Conservation (phyloP, 2,888 invertebrate species). For the Helicoverpa assulta region DNA sequence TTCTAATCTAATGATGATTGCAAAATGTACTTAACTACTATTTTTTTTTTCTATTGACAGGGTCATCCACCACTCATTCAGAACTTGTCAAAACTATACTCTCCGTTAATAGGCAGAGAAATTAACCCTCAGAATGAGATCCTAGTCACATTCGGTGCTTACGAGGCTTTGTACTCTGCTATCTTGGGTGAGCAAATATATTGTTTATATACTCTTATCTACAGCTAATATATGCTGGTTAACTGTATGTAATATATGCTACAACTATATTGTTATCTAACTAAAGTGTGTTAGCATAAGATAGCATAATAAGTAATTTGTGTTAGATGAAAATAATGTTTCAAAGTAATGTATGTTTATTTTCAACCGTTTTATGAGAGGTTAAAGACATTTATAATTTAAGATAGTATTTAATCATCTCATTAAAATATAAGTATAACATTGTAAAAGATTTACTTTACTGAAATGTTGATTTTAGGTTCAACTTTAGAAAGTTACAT, state of each 20-base stretch:
- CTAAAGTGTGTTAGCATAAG: background rate
- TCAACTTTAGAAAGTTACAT: no score
- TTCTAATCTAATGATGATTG: no score
- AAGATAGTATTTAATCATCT: no score
- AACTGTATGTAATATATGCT: background rate
- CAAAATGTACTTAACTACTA: background rate
- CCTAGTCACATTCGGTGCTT: constrained; percentile 97
- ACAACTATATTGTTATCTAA: background rate
- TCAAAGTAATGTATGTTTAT: no score
- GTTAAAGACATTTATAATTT: no score
- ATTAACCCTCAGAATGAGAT: constrained; percentile 97
- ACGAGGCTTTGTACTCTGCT: constrained; percentile 97
- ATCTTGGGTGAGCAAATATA: constrained; percentile 90
- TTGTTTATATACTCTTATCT: background rate
- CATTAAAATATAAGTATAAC: no score
- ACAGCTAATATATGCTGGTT: background rate
- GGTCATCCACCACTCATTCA: constrained; percentile 97
- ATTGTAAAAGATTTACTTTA: no score
- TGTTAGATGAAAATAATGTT: no score
- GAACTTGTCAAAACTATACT: constrained; percentile 95
- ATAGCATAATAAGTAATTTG: background rate
- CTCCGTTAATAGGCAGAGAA: constrained; percentile 92
- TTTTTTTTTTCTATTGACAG: constrained; percentile 86
- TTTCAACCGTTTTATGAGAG: no score
- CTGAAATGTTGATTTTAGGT: no score